Evolutionary conservation across 2,113 vertebrate species (phyloP), one percentile per base, ranked within the genome.

Genomic region (Paramisgurnus dabryanus): DNA sequence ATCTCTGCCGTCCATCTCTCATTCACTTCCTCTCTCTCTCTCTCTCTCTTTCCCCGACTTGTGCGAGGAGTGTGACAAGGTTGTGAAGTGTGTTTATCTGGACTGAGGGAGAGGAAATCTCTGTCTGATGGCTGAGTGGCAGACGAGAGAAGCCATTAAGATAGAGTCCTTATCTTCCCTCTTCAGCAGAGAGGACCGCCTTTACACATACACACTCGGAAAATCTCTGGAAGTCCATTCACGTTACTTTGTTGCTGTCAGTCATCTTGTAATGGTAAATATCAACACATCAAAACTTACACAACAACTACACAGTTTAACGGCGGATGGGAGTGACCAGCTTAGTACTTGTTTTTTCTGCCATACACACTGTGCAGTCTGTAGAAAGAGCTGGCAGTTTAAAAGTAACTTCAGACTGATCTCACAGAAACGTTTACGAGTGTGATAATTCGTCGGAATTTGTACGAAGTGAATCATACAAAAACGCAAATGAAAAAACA

Each of bases 81-180:
- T 86, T 93, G 88, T 90, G 91, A 93, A 91, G 90, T 91, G 88
- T 81, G 80, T 93, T 93, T 93, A 93, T 94, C 91, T 80, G 86
- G 84, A 84, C 87, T 85, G 84, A 80, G 80, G n/a, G 83, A 68
- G 84, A 87, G 88, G 79, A 85, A 73, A 82, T 90, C 75, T 77
- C 74, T 70, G 67, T 84, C 86, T 90, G 91, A 91, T 89, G 90
- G 83, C 87, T 89, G 90, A 93, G 88, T 91, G 91, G 89, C 88
- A 90, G 90, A 89, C 88, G 67, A 87, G 86, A 86, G 86, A 89
- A 89, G 80, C 88, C 87, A 91, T 91, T 93, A 93, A 92, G 92
- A 92, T 92, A 89, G 86, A 90, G 84, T 73, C 34, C 68, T 89
- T 92, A 91, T 92, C 91, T 91, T 86, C 79, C 43, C 43, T 86